Base-by-base conservation (phyloP, 30 jellyfish, hydroid and myxozoan genomes). In the Mastigias papua region DNA sequence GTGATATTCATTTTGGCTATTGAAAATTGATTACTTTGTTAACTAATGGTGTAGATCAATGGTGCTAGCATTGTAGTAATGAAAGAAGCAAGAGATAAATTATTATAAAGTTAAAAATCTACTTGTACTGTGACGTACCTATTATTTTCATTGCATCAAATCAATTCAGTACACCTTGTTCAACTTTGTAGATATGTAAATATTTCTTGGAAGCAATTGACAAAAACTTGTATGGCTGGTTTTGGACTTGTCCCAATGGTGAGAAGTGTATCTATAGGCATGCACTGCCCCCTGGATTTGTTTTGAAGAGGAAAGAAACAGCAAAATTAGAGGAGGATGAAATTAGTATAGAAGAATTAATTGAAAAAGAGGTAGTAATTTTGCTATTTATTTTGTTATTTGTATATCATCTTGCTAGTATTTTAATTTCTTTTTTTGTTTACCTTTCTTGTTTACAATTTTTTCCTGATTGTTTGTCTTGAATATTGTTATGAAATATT, bases 211-310 rank as follows among this genome's bases (percentile, higher is more conserved):
- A 96, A 60, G 99, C 99, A 1, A 90, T 96, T 85, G 99, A 96
- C 46, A 96, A 92, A 89, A 71, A 80, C 29, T 76, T 86, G 34
- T 96, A 96, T 62, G 99, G 99, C 42, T 96, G 99, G 99, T 96
- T 96, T 84, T 96, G 99, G 99, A 82, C 78, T 65, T 96, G 99
- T 76, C 99, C 99, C 22, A 89, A 78, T 73, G 97, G 98, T 29
- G 98, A 89, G 66, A 96, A 96, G 64, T 96, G 99, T 66, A 87
- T 87, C 32, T 96, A 96, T 76, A 76, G 89, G 32, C 99, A 96
- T 76, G 99, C 99, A 1, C 87, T 96, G 26, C 99, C 99, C 7
- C 97, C 98, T 5, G 99, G 99, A 16, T 96, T 87, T 81, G 98
- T 96, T 26, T 69, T 96, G 89, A 92, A 92, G 64, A 68, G 91